These are phyloP conservation scores for Momotus momota DNA, from an alignment of 2,797 vertebrate genomes.

Conservation along the genomic window DNA sequence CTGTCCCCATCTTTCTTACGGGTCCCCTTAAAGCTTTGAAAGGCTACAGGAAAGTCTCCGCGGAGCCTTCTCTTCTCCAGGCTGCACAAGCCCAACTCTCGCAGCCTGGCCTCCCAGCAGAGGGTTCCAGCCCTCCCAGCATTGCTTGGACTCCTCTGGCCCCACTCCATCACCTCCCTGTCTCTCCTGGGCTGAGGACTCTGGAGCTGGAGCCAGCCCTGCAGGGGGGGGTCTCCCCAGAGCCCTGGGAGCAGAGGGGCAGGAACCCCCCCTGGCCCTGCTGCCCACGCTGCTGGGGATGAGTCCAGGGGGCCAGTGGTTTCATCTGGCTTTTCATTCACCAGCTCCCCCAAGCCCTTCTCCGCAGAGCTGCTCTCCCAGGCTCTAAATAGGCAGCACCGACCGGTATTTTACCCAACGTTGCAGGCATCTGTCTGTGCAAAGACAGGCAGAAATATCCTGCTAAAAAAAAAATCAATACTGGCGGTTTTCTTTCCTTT, in stretches of 20 bases:
- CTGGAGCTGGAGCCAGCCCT: background rate
- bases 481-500: rapidly evolving
- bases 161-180: no score
- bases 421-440: background rate
- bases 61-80: background rate
- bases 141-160: background rate
- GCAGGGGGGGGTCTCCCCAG: background rate
- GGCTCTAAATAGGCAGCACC: background rate
- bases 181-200: background rate
- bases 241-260: background rate
- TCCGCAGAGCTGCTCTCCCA: background rate
- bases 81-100: background rate
- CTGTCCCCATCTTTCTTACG: background rate
- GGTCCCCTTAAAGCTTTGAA: background rate
- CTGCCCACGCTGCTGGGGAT: background rate
- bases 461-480: rapidly evolving
- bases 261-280: background rate
- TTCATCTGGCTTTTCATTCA: no score
- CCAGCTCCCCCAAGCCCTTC: background rate
- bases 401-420: rapidly evolving
- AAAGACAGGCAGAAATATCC: background rate
- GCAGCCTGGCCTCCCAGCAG: background rate
- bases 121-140: background rate
- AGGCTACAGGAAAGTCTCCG: background rate
- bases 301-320: background rate